A percentile compares a stretch with the other conserved stretches of the same genome.
These are phyloP conservation scores for Matsumyia berberina DNA, from an alignment of 2,888 invertebrate species.

Conservation along the genomic window DNA sequence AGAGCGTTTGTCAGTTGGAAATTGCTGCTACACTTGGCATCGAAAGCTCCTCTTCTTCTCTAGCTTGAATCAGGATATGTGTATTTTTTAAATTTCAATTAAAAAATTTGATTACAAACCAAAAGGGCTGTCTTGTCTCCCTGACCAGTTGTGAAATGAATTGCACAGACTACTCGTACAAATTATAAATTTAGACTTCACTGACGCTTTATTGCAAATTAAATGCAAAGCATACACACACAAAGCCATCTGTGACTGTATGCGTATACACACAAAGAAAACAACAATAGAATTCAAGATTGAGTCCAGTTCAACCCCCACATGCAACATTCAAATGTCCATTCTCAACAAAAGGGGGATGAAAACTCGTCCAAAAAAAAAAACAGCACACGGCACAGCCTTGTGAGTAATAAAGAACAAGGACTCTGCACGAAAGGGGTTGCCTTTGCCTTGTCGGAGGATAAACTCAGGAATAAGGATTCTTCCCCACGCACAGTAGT, in stretches of 20 bases:
- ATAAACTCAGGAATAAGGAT: constrained; percentile 45
- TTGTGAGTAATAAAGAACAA: constrained; percentile 64
- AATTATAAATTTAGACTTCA: constrained; percentile 56
- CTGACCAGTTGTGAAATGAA: constrained; percentile 12
- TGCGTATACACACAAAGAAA: constrained; percentile 9
- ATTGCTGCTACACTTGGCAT: too few relatives aligned
- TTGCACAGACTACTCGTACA: constrained; percentile 33
- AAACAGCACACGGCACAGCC: constrained; percentile 42
- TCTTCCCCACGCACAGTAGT: constrained; percentile 10
- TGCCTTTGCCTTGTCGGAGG: constrained; percentile 47
- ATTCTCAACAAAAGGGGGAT: constrained; percentile 40
- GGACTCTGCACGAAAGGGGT: constrained; percentile 48
- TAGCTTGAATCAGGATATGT: not conserved
- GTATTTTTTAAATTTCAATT: constrained; percentile 19
- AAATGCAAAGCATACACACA: constrained; percentile 30
- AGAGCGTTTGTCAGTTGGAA: too few relatives aligned
- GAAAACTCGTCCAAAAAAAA: constrained; percentile 28
- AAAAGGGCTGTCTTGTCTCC: not conserved
- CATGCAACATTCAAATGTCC: constrained; percentile 61
- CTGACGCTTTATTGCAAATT: constrained; percentile 43
- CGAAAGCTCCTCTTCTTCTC: too few relatives aligned
- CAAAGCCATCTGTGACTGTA: not conserved
- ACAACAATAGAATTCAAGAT: constrained; percentile 55
- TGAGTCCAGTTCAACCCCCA: constrained; percentile 57
- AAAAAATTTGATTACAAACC: constrained; percentile 3